Base-by-base conservation (phyloP, 2,797 vertebrate species). In the Diceros bicornis region DNA sequence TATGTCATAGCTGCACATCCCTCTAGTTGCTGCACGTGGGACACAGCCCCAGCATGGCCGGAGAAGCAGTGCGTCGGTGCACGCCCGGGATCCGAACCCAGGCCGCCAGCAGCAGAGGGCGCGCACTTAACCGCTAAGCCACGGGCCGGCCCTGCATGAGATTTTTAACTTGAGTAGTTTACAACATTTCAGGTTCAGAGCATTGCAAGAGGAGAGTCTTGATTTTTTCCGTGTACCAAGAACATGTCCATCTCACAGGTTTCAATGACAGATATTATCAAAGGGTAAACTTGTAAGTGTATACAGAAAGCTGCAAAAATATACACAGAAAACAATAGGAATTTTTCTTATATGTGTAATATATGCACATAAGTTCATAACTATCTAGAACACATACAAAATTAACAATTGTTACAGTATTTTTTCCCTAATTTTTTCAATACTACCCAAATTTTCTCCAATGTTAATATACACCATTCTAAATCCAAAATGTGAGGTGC, bases 291-390 rank as follows among this genome's bases (percentile, higher is more conserved):
- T 74, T 52, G 0, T 14, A 37, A 61, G 1, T 32, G 4, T 59
- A 41, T 47, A 11, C 6, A 41, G 18, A 64, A 93, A 83, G 25
- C 7, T 78, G 7, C 12, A 79, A 23, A 75, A n/a, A 0, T 29
- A 4, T 50, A 6, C 17, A 7, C 2, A 55, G 1, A 2, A 47
- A 34, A 34, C 9, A 9, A 68, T 0, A 34, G 0, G 27, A 21
- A 23, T 29, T 16, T 11, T 29, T 3, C 25, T 20, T 37, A 23
- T 21, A 1, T 64, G n/a, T 21, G 13, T 14, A 13, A 41, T 55
- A 57, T 1, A 74, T 5, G 14, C 2, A 9, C 0, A 21, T 27
- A 27, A 7, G 37, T 25, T 9, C 13, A 20, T 34, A 16, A 37
- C n/a, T 34, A 6, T 8, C 12, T n/a, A 83, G 21, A 23, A n/a